Evolutionary conservation across 1,140 invertebrate species (phyloP), one percentile per base, ranked within the genome.

Genomic region (Yoshiicerus persimilis): DNA sequence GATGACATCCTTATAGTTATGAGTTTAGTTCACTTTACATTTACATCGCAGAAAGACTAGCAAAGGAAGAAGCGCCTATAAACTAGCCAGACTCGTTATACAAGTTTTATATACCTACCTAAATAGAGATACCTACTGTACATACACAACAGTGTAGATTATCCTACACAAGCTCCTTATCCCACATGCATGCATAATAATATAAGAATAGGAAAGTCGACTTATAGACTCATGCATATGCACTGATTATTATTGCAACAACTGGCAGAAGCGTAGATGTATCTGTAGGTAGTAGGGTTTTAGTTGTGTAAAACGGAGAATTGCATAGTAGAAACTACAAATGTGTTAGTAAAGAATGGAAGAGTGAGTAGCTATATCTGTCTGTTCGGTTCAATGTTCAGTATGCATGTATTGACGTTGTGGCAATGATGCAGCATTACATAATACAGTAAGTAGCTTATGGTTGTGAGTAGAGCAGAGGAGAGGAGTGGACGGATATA

Each of bases 1-100:
- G 56, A 87, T 87, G 86, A 87, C 86, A 75, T 47, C 38, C 25
- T 87, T 75, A 87, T 80, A 30, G 64, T 27, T 64, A 70, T 4
- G 64, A 70, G 64, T 30, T 25, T 11, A 30, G 27, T 25, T 27
- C 23, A 70, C 23, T 70, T 70, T 25, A 70, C 6, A 70, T 11
- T 64, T 16, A 9, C 39, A 16, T 70, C 6, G 64, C 23, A 70
- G 23, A 30, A 25, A 70, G 64, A 70, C 64, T 70, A 70, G 64
- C 64, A 5, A 56, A 4, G 47, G 20, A n/a, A 56, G n/a, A 16
- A 56, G 47, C 47, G 47, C 16, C 47, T 56, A 56, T 56, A 16
- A 56, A 20, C 47, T 20, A n/a, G n/a, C n/a, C n/a, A n/a, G n/a
- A n/a, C n/a, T n/a, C n/a, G n/a, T n/a, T n/a, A n/a, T n/a, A n/a